These are phyloP conservation scores for Caenorhabditis brenneri DNA, from an alignment of 1,140 invertebrate species.

Conservation along the genomic window DNA sequence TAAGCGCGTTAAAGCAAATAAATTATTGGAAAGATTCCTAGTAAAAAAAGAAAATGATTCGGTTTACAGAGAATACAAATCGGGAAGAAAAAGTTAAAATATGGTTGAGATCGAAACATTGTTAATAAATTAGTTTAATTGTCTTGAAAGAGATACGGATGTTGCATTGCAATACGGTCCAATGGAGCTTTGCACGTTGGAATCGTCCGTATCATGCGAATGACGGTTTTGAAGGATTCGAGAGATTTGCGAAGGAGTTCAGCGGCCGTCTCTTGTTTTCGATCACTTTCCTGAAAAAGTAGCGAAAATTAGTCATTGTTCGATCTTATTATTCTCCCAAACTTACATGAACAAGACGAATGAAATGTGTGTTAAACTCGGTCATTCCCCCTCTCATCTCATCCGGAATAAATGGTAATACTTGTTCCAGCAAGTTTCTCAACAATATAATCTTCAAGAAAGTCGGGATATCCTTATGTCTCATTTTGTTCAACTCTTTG, in stretches of 20 bases:
- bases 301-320: no score
- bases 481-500: not conserved
- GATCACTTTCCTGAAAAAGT: conserved; percentile 19
- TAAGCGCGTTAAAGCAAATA: no score
- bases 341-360: conserved; percentile 38
- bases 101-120: no score
- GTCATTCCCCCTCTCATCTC: conserved; percentile 50
- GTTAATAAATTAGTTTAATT: no score
- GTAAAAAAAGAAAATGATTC: no score
- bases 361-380: conserved; percentile 52
- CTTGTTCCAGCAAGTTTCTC: conserved; percentile 36
- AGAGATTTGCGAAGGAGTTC: conserved; percentile 7
- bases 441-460: conserved; percentile 20
- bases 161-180: not conserved
- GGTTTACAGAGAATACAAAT: no score
- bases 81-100: no score
- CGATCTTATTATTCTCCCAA: no score
- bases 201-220: conserved; percentile 60
- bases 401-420: conserved; percentile 30
- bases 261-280: not conserved
- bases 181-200: not conserved
- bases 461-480: not conserved
- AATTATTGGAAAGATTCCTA: no score
- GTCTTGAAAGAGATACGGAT: conserved; percentile 40
- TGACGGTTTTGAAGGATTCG: conserved; percentile 49